These are phyloP conservation scores for Telmatochromis bifrenatus DNA, from an alignment of 2,113 vertebrate genomes.

Conservation along the genomic window DNA sequence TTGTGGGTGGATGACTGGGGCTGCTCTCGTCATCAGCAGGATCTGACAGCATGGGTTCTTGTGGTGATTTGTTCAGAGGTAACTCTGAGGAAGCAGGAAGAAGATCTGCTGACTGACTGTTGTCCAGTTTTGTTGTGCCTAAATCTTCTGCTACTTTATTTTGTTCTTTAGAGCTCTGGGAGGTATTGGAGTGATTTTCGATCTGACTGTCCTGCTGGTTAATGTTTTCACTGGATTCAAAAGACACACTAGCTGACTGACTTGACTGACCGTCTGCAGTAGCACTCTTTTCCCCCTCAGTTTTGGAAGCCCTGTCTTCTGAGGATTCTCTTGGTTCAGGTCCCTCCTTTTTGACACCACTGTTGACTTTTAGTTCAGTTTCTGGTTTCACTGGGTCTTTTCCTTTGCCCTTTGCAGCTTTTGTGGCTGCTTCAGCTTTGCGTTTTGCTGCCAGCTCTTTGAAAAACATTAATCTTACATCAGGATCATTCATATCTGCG, in stretches of 20 bases:
- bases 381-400: not conserved
- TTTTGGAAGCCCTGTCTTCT: not conserved
- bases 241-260: not conserved
- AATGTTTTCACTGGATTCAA: not conserved
- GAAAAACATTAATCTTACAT: conserved; percentile 48
- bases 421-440: conserved; percentile 34
- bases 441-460: conserved; percentile 60
- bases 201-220: not conserved
- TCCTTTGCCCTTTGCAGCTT: conserved; percentile 10
- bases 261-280: not conserved
- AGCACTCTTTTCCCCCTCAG: not conserved
- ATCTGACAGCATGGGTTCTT: not conserved
- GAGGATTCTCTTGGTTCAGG: not conserved
- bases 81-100: conserved; percentile 8
- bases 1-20: not conserved
- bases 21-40: not conserved
- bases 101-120: conserved; percentile 4
- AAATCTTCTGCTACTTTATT: conserved; percentile 42
- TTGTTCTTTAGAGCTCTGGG: not conserved
- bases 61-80: not conserved
- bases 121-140: conserved; percentile 54
- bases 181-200: not conserved
- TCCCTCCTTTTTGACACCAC: not conserved
- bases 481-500: conserved; percentile 64
- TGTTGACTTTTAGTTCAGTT: not conserved